Percentiles rank a stretch among this genome's conserved stretches.
phyloP scores from a whole-genome alignment of 2,113 vertebrate species.

The Trinectes maculatus region DNA sequence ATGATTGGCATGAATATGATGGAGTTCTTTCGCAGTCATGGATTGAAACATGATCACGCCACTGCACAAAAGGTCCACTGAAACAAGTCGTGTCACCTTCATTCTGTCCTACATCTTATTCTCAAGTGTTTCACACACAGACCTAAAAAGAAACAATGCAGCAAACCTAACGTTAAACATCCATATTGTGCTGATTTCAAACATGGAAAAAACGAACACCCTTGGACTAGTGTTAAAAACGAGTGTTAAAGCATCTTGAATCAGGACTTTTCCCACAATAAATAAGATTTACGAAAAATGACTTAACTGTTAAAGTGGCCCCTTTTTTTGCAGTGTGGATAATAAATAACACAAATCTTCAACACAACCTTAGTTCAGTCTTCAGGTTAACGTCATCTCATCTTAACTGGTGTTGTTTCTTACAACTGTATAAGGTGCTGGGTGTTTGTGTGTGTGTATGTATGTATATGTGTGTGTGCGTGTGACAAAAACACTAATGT shows the following conservation, averaged over 20 bases:
- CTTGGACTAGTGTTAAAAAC: neutral
- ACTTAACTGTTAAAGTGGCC: conserved; percentile 20
- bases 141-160: conserved; percentile 14
- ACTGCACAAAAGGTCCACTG: conserved; percentile 27
- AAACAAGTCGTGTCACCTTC: conserved; percentile 15
- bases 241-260: conserved; percentile 12
- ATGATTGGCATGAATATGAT: conserved; percentile 72
- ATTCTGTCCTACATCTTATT: no score
- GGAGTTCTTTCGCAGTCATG: conserved; percentile 61
- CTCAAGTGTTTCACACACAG: neutral
- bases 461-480: conserved; percentile 9
- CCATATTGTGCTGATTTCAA: conserved; percentile 2
- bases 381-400: conserved; percentile 22
- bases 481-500: neutral
- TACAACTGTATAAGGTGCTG: conserved; percentile 62
- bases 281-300: conserved; percentile 29
- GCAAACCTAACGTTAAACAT: conserved; percentile 16
- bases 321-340: conserved; percentile 40
- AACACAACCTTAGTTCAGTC: conserved; percentile 39
- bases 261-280: neutral
- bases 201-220: conserved; percentile 6
- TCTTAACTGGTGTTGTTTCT: conserved; percentile 38
- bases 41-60: conserved; percentile 69
- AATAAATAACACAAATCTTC: conserved; percentile 67
- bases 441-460: conserved; percentile 27